Evolutionary conservation across 2,888 invertebrate genomes (phyloP).

Genomic region (Caenorhabditis sp.): DNA sequence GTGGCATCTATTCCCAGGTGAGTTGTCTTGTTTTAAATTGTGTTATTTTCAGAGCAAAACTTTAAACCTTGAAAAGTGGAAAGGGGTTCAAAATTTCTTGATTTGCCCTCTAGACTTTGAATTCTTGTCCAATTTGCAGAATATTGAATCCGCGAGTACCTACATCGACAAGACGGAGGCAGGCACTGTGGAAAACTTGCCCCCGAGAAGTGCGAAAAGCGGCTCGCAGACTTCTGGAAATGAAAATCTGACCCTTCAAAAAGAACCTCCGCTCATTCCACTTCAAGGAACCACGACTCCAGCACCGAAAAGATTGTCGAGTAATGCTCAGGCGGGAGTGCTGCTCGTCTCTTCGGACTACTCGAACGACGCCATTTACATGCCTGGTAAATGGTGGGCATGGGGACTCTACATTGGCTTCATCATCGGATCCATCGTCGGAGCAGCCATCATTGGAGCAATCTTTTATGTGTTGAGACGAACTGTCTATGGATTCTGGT

Average conservation of each 20-base stretch:
- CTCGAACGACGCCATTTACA: constrained; percentile 9
- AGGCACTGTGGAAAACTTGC: background rate
- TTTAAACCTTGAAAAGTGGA: too few species aligned
- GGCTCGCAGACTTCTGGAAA: too few species aligned
- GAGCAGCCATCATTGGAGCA: constrained; percentile 2
- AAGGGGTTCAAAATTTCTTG: too few species aligned
- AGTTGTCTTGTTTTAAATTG: too few species aligned
- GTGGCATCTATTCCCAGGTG: constrained; percentile 21
- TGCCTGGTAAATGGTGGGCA: constrained; percentile 57
- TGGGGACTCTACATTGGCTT: constrained; percentile 59
- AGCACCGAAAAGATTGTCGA: background rate
- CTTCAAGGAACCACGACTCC: constrained; percentile 14
- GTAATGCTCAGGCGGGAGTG: background rate
- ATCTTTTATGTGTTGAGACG: constrained; percentile 51
- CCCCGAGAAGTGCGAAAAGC: background rate
- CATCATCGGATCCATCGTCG: constrained; percentile 34
- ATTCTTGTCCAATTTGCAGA: background rate
- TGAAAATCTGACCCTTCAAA: too few species aligned
- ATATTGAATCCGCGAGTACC: constrained; percentile 10
- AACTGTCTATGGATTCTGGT: constrained; percentile 58
- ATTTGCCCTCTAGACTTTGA: background rate
- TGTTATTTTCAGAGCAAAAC: too few species aligned
- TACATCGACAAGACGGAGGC: background rate
- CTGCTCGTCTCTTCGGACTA: constrained; percentile 4
- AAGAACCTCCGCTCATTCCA: background rate